Evolutionary conservation across 2,113 vertebrate species (phyloP).

Genomic region (Elgaria multicarinata): DNA sequence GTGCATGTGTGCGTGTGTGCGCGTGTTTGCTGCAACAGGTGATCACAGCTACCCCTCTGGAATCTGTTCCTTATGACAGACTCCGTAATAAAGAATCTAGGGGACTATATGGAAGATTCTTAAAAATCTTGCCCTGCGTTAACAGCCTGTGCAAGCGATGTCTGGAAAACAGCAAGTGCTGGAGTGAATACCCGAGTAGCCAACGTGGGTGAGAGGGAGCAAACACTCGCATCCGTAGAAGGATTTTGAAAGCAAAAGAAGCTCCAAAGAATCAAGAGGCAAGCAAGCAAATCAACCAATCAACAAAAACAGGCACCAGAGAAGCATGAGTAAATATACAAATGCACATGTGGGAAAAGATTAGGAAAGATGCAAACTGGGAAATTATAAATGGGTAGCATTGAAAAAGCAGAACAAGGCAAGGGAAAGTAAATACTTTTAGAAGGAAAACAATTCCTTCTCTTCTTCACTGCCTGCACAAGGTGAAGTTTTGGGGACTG

Average conservation of each 20-base stretch:
- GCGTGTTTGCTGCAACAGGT: neutral
- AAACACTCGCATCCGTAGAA: constrained; percentile 8
- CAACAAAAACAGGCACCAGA: neutral
- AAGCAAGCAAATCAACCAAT: too few species aligned
- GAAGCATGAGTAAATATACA: neutral
- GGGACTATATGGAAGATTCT: constrained; percentile 25
- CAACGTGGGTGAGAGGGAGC: neutral
- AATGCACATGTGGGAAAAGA: neutral
- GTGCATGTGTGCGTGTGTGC: neutral
- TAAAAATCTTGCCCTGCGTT: constrained; percentile 15
- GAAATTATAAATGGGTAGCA: rapidly evolving
- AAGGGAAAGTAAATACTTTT: neutral
- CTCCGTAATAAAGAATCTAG: constrained; percentile 50
- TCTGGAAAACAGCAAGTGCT: neutral
- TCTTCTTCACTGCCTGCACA: neutral
- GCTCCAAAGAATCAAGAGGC: neutral
- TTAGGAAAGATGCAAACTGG: neutral
- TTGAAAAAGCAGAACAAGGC: neutral
- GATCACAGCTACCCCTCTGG: neutral
- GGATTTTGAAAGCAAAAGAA: constrained; percentile 18
- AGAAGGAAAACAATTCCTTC: neutral
- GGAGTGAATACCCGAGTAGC: neutral
- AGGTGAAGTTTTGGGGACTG: too few species aligned
- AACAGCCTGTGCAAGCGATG: neutral
- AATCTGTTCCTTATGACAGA: constrained; percentile 5